Conservation (phyloP, 2,888 invertebrate genomes). For the Achlya flavicornis region DNA sequence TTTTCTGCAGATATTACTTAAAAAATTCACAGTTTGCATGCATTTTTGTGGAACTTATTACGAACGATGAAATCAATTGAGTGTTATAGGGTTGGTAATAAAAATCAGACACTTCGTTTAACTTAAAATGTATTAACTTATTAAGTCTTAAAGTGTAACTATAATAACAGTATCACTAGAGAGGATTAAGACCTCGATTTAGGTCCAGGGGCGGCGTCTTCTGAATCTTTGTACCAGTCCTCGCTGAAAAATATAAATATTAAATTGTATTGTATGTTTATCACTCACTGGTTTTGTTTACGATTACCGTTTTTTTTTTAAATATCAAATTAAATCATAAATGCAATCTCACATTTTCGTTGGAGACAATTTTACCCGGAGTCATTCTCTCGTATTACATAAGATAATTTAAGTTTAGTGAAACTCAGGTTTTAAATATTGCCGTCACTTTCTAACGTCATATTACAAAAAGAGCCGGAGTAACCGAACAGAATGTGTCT, state of each 20-base stretch:
- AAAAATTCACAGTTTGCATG: no score
- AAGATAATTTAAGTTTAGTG: no score
- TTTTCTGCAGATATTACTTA: no score
- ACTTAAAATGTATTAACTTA: constrained; percentile 80
- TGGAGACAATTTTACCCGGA: no score
- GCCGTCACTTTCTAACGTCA: no score
- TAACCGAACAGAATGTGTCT: no score
- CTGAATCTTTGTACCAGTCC: constrained; percentile 95
- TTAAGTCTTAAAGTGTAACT: constrained; percentile 77
- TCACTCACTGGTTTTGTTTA: background rate
- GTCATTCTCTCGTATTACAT: no score
- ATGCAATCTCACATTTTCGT: no score
- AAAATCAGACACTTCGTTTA: constrained; percentile 40
- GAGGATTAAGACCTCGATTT: constrained; percentile 72
- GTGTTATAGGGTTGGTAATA: constrained; percentile 16
- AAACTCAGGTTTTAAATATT: no score
- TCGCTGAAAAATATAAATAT: constrained; percentile 83
- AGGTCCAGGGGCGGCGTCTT: constrained; percentile 82
- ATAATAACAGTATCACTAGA: constrained; percentile 68
- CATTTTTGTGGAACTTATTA: background rate
- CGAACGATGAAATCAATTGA: background rate
- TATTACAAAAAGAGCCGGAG: no score
- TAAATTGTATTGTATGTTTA: constrained; percentile 9
- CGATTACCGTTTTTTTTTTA: no score
- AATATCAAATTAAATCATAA: no score